Evolutionary conservation across 2,888 invertebrate genomes (phyloP).

Genomic region (Argyresthia goedartella): DNA sequence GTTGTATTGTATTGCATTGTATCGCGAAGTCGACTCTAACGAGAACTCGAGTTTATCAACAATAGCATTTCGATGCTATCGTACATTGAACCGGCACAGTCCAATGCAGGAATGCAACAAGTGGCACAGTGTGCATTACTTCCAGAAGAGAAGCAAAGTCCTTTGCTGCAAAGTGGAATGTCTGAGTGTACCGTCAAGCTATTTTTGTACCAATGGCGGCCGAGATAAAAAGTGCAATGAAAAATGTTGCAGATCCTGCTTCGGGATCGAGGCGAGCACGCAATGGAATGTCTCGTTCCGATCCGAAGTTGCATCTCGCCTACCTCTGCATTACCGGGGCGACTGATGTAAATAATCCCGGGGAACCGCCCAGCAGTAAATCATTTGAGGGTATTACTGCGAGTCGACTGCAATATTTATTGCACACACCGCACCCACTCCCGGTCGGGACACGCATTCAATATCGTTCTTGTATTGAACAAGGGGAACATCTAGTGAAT

Average conservation of each 20-base stretch:
- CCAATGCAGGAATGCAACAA: background rate
- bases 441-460: slow-evolving; percentile 28
- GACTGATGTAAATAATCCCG: slow-evolving; percentile 18
- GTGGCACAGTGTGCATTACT: background rate
- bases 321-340: slow-evolving; percentile 2
- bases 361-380: slow-evolving; percentile 28
- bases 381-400: slow-evolving; percentile 30
- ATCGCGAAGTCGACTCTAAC: too few species aligned
- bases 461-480: slow-evolving; percentile 28
- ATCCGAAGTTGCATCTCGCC: slow-evolving; percentile 1
- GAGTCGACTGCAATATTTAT: slow-evolving; percentile 38
- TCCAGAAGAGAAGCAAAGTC: too few species aligned
- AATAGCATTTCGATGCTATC: background rate
- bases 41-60: background rate
- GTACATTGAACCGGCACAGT: background rate
- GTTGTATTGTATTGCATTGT: too few species aligned
- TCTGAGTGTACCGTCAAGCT: too few species aligned
- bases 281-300: slow-evolving; percentile 3
- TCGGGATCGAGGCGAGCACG: background rate
- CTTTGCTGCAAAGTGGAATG: too few species aligned
- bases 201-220: too few species aligned
- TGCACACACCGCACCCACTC: slow-evolving; percentile 28
- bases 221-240: background rate
- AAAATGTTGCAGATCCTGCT: background rate
- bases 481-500: too few species aligned